Evolutionary conservation across 30 jellyfish, hydroid and myxozoan genomes (phyloP).

Genomic region (Pseudorhiza aurosa): DNA sequence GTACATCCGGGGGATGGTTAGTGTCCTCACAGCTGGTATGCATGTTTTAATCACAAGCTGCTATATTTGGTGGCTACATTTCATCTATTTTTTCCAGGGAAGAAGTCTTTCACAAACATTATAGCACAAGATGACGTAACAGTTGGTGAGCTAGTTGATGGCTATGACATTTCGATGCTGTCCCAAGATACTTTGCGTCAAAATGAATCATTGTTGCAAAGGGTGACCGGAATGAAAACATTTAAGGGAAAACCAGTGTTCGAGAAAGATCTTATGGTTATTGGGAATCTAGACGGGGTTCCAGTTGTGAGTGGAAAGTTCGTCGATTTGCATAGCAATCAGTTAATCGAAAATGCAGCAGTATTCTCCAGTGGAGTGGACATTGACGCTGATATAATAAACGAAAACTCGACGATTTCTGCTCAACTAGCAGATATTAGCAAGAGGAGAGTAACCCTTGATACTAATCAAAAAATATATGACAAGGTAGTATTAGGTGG

Average conservation of each 20-base stretch:
- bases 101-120: conserved; percentile 7
- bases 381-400: not conserved
- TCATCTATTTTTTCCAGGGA: conserved; percentile 32
- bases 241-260: not conserved
- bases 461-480: not conserved
- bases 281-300: conserved; percentile 64
- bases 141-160: conserved; percentile 12
- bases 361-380: conserved; percentile 11
- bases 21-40: too few species aligned
- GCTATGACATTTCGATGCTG: conserved; percentile 7
- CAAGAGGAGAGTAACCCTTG: conserved; percentile 4
- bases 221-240: conserved; percentile 53
- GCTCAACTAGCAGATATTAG: not conserved
- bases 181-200: conserved; percentile 16
- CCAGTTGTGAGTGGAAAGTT: not conserved
- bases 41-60: too few species aligned
- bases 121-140: conserved; percentile 2
- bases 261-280: not conserved
- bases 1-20: too few species aligned
- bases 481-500: not conserved
- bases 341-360: not conserved
- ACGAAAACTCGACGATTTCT: not conserved
- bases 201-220: conserved; percentile 2
- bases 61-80: too few species aligned
- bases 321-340: conserved; percentile 30